Evolutionary conservation across 2,888 invertebrate species (phyloP).

Genomic region (Rhamphomyia laevipes): DNA sequence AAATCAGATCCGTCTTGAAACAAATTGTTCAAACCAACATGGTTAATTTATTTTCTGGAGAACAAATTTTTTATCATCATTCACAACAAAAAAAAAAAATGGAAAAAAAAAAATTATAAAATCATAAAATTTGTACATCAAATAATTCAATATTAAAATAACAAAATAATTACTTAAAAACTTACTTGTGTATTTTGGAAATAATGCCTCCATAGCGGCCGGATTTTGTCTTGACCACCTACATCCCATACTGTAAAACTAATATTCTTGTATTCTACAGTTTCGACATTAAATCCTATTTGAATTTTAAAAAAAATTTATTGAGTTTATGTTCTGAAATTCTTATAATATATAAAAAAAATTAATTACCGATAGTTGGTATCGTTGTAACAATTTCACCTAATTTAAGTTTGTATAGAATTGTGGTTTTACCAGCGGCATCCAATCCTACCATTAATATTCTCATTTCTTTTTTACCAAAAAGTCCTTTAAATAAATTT

Average conservation of each 20-base stretch:
- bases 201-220: slow-evolving; percentile 28
- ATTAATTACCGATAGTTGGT: slow-evolving; percentile 24
- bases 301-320: background rate
- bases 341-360: background rate
- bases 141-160: no score
- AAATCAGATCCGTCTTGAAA: slow-evolving; percentile 35
- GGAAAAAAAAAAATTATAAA: no score
- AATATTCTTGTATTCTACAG: slow-evolving; percentile 26
- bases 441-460: slow-evolving; percentile 29
- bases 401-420: slow-evolving; percentile 26
- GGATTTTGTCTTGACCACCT: slow-evolving; percentile 26
- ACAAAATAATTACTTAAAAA: no score
- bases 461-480: slow-evolving; percentile 21
- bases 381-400: slow-evolving; percentile 23
- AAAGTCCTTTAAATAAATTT: slow-evolving; percentile 11
- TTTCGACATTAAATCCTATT: slow-evolving; percentile 42
- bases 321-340: background rate
- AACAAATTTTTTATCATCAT: no score
- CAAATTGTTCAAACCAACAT: slow-evolving; percentile 15
- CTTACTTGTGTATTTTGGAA: slow-evolving; percentile 21
- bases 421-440: slow-evolving; percentile 30
- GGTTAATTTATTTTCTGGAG: no score
- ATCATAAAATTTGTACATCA: no score
- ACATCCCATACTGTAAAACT: slow-evolving; percentile 29
- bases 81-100: no score